Percentiles rank a stretch among this genome's conserved stretches.
phyloP scores from a whole-genome alignment of 2,797 vertebrate species.

The Clarias pachynema region DNA sequence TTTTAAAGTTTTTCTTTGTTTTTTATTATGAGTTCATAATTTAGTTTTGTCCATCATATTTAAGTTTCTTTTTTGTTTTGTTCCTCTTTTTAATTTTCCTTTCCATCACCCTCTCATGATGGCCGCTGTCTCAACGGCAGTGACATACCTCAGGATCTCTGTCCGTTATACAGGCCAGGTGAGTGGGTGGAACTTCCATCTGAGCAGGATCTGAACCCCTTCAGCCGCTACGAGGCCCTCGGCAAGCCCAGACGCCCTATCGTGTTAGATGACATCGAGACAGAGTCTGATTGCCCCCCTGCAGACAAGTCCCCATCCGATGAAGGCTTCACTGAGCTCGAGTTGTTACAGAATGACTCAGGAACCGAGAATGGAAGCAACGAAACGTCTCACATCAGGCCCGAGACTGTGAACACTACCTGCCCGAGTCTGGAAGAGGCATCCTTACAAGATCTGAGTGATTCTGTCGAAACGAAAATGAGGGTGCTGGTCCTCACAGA shows the following conservation, averaged over 20 bases:
- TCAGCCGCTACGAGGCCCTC: conserved; percentile 92
- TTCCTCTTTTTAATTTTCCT: conserved; percentile 70
- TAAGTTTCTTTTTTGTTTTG: conserved; percentile 33
- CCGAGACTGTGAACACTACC: conserved; percentile 52
- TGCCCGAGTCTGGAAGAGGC: conserved; percentile 51
- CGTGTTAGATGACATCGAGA: conserved; percentile 73
- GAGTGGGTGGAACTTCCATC: conserved; percentile 97
- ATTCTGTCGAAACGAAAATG: neutral
- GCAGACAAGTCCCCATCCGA: conserved; percentile 81
- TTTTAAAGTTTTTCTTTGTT: neutral
- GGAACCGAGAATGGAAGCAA: conserved; percentile 63
- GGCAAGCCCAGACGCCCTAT: conserved; percentile 77
- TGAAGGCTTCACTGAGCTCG: conserved; percentile 86
- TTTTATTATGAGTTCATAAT: neutral
- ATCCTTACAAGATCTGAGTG: conserved; percentile 23
- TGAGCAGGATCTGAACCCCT: conserved; percentile 92
- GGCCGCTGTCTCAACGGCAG: conserved; percentile 75
- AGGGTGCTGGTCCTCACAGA: neutral
- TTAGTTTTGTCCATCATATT: conserved; percentile 31
- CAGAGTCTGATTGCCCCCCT: conserved; percentile 66
- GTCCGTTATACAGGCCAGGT: conserved; percentile 99
- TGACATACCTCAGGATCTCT: conserved; percentile 98
- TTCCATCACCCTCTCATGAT: conserved; percentile 68
- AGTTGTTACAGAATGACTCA: conserved; percentile 66
- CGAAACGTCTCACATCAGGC: conserved; percentile 60